Base-by-base conservation (phyloP, 2,113 vertebrate species). In the Scortum barcoo region DNA sequence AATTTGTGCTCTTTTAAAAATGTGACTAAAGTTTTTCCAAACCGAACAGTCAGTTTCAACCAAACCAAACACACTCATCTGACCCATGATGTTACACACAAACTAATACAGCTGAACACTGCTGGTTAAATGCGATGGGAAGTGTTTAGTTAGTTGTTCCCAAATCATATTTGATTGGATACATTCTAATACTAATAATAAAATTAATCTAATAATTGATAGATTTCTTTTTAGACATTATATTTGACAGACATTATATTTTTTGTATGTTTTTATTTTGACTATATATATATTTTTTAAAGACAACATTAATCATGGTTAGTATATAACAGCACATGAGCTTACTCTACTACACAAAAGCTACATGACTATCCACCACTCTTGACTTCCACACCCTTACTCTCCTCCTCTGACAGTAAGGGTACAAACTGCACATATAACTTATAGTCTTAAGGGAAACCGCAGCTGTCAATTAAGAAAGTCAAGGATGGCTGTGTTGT, bases 391-490 rank as follows among this genome's bases (percentile, higher is more conserved):
- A 54, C 61, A n/a, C 2, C 42, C 26, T 33, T 48, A 48, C 3
- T 60, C 4, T 11, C 46, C 40, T 14, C n/a, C 4, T 51, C 22
- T 50, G 11, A 40, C 51, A 4, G 33, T 50, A 51, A 28, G 48
- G 8, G 13, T 11, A 11, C 46, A 53, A 70, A 66, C 54, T 16
- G 19, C n/a, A 67, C 0, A 0, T 65, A 8, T 20, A 28, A 70
- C 54, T 50, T 68, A 19, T 0, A 19, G 19, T 62, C 20, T 65
- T 72, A 22, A 38, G n/a, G 57, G 33, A 48, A 58, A 44, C 60
- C 68, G 36, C 46, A 26, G 12, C 26, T 70, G 62, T 56, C 63
- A 8, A 42, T 58, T 65, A 58, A 58, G 26, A 69, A 63, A 62
- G 11, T 16, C 36, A 68, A 1, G 9, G 12, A 7, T 63, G 48